Percentiles rank a stretch among this genome's conserved stretches.
Conservation (phyloP, 2,797 vertebrate species). For the Sebastes cheni region DNA sequence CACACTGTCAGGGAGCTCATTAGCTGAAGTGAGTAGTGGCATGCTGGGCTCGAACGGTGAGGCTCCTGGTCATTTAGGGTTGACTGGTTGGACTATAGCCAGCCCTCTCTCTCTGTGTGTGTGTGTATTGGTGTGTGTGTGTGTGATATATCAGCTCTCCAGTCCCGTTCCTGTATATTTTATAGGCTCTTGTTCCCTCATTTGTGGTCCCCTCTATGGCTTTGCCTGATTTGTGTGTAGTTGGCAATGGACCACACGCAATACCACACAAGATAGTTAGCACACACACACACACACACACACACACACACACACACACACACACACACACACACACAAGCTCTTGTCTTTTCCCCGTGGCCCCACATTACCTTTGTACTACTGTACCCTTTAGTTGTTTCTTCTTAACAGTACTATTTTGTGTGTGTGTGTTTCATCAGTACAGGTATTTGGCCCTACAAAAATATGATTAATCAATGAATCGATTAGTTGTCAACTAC, state of each 20-base stretch:
- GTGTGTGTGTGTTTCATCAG: background rate
- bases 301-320: background rate
- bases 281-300: background rate
- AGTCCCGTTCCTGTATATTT: conserved; percentile 5
- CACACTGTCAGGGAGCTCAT: conserved; percentile 40
- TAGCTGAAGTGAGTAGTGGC: conserved; percentile 44
- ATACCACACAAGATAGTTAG: background rate
- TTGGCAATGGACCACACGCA: conserved; percentile 31
- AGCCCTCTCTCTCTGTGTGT: background rate
- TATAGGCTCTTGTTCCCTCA: conserved; percentile 7
- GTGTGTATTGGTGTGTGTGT: background rate
- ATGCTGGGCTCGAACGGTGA: conserved; percentile 17
- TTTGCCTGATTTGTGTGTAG: conserved; percentile 13
- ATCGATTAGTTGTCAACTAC: too few relatives aligned
- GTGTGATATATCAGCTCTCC: background rate
- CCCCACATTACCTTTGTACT: background rate
- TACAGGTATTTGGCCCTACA: background rate
- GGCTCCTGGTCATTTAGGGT: conserved; percentile 43
- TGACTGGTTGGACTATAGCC: conserved; percentile 29
- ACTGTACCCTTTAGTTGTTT: background rate
- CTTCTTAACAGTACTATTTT: background rate
- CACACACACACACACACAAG: background rate
- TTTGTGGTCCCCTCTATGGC: conserved; percentile 2
- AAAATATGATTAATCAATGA: too few relatives aligned
- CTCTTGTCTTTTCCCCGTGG: background rate